Base-by-base conservation (phyloP, 2,113 vertebrate species). In the Noctilio leporinus region DNA sequence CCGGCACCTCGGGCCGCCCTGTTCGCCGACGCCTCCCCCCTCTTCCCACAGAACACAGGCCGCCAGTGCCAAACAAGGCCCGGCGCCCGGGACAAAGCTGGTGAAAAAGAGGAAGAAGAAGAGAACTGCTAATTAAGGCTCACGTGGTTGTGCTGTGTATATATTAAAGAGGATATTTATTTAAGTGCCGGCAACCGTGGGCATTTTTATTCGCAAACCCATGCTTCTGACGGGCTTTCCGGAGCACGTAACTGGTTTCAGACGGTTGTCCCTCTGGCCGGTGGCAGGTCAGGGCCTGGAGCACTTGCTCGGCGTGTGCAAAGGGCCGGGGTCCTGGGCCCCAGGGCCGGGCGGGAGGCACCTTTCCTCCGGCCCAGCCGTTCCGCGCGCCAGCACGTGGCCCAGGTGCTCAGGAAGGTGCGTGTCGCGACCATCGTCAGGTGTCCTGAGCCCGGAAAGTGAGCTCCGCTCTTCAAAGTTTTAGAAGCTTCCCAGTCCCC, bases 41-140 rank as follows among this genome's bases (percentile, higher is more conserved):
- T n/a, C n/a, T n/a, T n/a, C n/a, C n/a, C 47, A 72, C 96, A 98
- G 98, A 96, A 40, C 95, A 14, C 98, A 98, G 86, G 70, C 89
- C 45, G 91, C 16, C 94, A 89, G 35, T 92, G 24, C 15, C 16
- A 97, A 97, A 93, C 89, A 96, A 96, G 98, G 96, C 93, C 97
- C 81, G 82, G 82, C 69, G 72, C 77, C 97, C 95, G 97, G n/a
- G 96, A 98, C 97, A 96, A 98, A 97, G 95, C 64, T 96, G 73
- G 85, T 96, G 96, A 98, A 59, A 86, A 98, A 95, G 93, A 98
- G 96, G 86, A 98, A 96, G 93, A 98, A 90, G 97, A 98, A 98
- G 97, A 98, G 92, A 98, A 24, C 95, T 22, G 87, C 97, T 84
- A 69, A 57, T n/a, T 98, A 81, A 97, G 96, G 62, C 53, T 4